Percentiles rank a stretch among this genome's conserved stretches.
Conservation (phyloP, 1,140 invertebrate genomes). For the Neodiprion pinetum region DNA sequence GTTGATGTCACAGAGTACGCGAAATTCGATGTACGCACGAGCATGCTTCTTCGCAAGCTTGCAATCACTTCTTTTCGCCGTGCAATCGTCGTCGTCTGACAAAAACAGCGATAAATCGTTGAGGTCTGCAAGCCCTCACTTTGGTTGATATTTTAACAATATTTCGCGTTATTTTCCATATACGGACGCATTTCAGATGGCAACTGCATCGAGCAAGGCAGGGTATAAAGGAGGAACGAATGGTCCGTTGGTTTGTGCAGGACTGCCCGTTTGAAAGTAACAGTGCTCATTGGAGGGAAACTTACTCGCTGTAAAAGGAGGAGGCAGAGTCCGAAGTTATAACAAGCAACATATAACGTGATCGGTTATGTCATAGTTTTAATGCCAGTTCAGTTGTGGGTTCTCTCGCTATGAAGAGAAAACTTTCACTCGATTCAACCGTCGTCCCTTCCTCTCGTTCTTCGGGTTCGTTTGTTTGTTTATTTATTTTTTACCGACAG, state of each 20-base stretch:
- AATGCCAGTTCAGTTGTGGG: not conserved
- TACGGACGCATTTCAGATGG: not conserved
- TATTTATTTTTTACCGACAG: too few relatives aligned
- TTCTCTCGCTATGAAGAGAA: not conserved
- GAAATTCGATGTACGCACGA: too few relatives aligned
- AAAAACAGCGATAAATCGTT: too few relatives aligned
- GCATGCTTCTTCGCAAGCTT: too few relatives aligned
- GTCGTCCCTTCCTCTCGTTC: too few relatives aligned
- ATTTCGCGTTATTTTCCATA: not conserved
- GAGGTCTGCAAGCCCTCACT: too few relatives aligned
- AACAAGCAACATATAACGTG: conserved; percentile 2
- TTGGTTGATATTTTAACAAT: not conserved
- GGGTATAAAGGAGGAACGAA: not conserved
- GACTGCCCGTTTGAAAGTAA: conserved; percentile 57
- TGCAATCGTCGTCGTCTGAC: too few relatives aligned
- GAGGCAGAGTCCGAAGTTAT: not conserved
- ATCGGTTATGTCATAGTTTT: not conserved
- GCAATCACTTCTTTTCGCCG: too few relatives aligned
- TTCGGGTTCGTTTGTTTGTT: too few relatives aligned
- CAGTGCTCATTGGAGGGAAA: conserved; percentile 52
- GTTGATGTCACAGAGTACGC: too few relatives aligned
- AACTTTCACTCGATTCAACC: not conserved
- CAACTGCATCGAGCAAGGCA: not conserved
- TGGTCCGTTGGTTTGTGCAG: conserved; percentile 42
- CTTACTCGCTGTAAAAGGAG: conserved; percentile 23